phyloP scores from a whole-genome alignment of 2,888 invertebrate species.

The Rhopalosiphum nymphaeae region DNA sequence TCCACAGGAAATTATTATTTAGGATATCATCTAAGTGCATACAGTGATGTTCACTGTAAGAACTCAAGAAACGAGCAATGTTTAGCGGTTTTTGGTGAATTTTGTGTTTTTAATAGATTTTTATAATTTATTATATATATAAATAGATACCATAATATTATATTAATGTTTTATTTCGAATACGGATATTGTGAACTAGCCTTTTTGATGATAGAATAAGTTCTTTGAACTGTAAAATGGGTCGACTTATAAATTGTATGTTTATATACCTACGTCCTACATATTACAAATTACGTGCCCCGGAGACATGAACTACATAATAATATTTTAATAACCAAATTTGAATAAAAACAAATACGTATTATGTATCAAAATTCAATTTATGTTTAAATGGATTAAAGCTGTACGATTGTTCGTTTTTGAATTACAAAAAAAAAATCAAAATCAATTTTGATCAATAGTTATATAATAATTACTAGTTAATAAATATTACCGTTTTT shows the following conservation, averaged over 20 bases:
- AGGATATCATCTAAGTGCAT: background rate
- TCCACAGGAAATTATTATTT: background rate
- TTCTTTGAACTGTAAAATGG: no score
- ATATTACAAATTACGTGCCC: no score
- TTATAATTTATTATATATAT: background rate
- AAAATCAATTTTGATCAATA: background rate
- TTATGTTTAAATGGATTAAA: no score
- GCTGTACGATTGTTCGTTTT: no score
- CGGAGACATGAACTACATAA: no score
- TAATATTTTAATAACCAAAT: background rate
- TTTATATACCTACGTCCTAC: no score
- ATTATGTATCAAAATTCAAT: no score
- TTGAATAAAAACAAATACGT: background rate
- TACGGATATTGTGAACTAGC: background rate
- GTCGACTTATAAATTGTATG: no score
- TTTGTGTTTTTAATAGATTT: background rate
- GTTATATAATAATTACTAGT: background rate
- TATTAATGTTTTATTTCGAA: background rate
- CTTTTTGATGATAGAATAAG: no score
- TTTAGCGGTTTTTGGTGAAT: no score
- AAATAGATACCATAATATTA: background rate
- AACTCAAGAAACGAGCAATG: background rate
- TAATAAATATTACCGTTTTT: no score
- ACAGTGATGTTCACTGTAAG: background rate
- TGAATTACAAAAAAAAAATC: no score